Evolutionary conservation across 1,140 invertebrate genomes (phyloP).

Genomic region (Zaprionus taronus): DNA sequence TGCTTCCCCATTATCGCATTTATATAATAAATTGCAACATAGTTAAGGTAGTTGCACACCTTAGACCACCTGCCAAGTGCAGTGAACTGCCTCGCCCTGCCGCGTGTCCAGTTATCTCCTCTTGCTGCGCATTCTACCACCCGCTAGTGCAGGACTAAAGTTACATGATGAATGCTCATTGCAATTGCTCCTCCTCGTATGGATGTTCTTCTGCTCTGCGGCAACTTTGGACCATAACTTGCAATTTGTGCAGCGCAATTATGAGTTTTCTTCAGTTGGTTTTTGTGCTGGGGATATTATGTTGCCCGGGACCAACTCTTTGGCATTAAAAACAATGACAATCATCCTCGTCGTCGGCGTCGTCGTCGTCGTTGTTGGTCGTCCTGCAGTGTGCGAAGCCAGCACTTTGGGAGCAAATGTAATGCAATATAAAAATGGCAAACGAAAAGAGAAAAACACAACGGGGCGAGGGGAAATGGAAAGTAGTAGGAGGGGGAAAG

Average conservation of each 20-base stretch:
- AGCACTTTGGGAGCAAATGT: constrained; percentile 75
- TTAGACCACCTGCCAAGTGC: constrained; percentile 38
- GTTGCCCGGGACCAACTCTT: constrained; percentile 57
- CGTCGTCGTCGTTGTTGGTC: constrained; percentile 29
- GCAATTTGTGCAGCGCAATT: constrained; percentile 78
- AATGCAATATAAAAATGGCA: constrained; percentile 75
- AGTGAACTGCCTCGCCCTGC: constrained; percentile 24
- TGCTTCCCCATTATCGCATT: constrained; percentile 50
- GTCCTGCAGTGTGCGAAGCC: constrained; percentile 20
- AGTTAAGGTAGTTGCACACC: constrained; percentile 34
- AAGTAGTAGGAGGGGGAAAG: not conserved
- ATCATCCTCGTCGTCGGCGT: not conserved
- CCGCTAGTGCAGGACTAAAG: constrained; percentile 20
- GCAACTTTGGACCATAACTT: constrained; percentile 72
- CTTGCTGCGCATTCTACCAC: not conserved
- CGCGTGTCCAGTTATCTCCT: constrained; percentile 9
- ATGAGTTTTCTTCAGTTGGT: constrained; percentile 75
- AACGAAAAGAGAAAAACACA: constrained; percentile 23
- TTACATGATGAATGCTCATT: constrained; percentile 71
- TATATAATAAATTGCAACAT: constrained; percentile 42
- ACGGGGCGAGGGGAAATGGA: not conserved
- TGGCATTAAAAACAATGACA: constrained; percentile 31
- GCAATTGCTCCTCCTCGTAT: constrained; percentile 32
- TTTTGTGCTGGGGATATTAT: constrained; percentile 68
- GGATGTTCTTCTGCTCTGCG: constrained; percentile 23